Conservation (phyloP, 2,888 invertebrate genomes). For the Hypselothyrea guttata region DNA sequence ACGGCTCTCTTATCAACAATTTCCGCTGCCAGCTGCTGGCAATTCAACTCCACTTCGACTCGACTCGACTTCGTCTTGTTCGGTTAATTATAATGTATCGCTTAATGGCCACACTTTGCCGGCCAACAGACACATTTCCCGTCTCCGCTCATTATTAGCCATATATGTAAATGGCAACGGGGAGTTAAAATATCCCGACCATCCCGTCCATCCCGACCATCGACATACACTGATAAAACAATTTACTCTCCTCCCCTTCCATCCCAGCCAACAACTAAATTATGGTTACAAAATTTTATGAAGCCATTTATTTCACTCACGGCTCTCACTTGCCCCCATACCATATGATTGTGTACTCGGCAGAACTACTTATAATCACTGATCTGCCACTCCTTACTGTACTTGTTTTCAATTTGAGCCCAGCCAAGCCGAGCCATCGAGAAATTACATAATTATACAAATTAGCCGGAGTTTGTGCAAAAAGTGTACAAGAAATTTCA, state of each 20-base stretch:
- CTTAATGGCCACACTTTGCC: slow-evolving; percentile 71
- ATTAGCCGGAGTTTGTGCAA: slow-evolving; percentile 40
- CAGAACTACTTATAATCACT: slow-evolving; percentile 42
- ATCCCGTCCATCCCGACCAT: slow-evolving; percentile 43
- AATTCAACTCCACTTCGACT: slow-evolving; percentile 22
- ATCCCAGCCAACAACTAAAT: slow-evolving; percentile 52
- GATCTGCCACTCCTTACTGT: slow-evolving; percentile 30
- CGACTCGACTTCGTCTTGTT: slow-evolving; percentile 44
- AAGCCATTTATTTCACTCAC: slow-evolving; percentile 79
- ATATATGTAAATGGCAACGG: slow-evolving; percentile 27
- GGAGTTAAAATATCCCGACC: not conserved
- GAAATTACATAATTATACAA: slow-evolving; percentile 60
- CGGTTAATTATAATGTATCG: slow-evolving; percentile 69
- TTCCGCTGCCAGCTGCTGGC: slow-evolving; percentile 53
- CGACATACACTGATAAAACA: slow-evolving; percentile 71
- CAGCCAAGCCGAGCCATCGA: slow-evolving; percentile 12
- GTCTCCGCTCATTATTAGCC: slow-evolving; percentile 42
- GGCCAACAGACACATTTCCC: slow-evolving; percentile 37
- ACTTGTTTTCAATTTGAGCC: slow-evolving; percentile 63
- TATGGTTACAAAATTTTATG: slow-evolving; percentile 77
- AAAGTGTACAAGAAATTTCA: slow-evolving; percentile 24
- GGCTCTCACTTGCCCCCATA: slow-evolving; percentile 17
- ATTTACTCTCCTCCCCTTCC: slow-evolving; percentile 46
- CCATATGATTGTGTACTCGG: slow-evolving; percentile 31
- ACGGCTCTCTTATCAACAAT: slow-evolving; percentile 58